Evolutionary conservation across 1,140 invertebrate genomes (phyloP).

Genomic region (fruit fly (Drosophila melanogaster)): Release_6_plus_ISO1_MT NT_033777.3:28618001-28618500

Average conservation of each 20-base stretch:
- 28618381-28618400: neutral
- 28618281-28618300: constrained; percentile 16
- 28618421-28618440: constrained; percentile 39
- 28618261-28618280: constrained; percentile 39
- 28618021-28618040: constrained; percentile 47
- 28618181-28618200: constrained; percentile 30
- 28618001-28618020: constrained; percentile 61
- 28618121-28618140: constrained; percentile 61
- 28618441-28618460: constrained; percentile 60
- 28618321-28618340: constrained; percentile 38
- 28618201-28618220: constrained; percentile 6
- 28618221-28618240: constrained; percentile 22
- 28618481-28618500: constrained; percentile 22
- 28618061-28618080: constrained; percentile 36
- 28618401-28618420: neutral
- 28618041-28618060: constrained; percentile 50
- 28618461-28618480: constrained; percentile 66
- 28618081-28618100: constrained; percentile 23
- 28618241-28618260: constrained; percentile 27
- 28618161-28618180: constrained; percentile 56
- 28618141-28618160: constrained; percentile 46
- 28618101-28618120: constrained; percentile 12
- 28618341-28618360: constrained; percentile 23
- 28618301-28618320: constrained; percentile 55
- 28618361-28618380: constrained; percentile 47